Base-by-base conservation (phyloP, 1,140 invertebrate genomes). In the Proctacanthus coquilletti region DNA sequence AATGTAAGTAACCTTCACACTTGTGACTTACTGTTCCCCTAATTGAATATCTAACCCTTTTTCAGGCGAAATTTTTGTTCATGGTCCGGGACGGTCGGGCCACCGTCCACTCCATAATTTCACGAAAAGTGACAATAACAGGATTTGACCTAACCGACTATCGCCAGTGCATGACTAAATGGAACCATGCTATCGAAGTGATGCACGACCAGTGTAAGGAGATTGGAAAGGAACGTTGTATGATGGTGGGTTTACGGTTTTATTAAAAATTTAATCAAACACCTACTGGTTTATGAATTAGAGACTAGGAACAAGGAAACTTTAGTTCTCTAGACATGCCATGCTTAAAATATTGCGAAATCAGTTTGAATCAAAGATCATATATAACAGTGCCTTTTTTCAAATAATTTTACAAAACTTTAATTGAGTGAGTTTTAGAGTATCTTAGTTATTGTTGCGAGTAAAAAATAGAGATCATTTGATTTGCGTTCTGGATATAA, bases 11-110 rank as follows among this genome's bases (percentile, higher is more conserved):
- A 18, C 17, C 19, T 10, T n/a, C n/a, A n/a, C n/a, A n/a, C n/a
- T n/a, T n/a, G n/a, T n/a, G n/a, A n/a, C 13, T 6, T 11, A 32
- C n/a, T n/a, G n/a, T n/a, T n/a, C n/a, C n/a, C n/a, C n/a, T n/a
- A n/a, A n/a, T n/a, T n/a, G n/a, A n/a, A n/a, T n/a, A n/a, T n/a
- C n/a, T n/a, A n/a, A n/a, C n/a, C 10, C 34, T 29, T 27, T 30
- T 41, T 34, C 25, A 60, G 57, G 57, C 92, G 21, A 98, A 97
- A 66, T 98, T 95, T 65, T 72, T 99, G 47, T 88, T 98, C 60
- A 96, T 99, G 89, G 80, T 96, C 34, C 74, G 95, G 45, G 95
- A 99, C 61, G 95, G 95, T 3, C 72, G 95, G 38, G 94, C 94
- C 20, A 94, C 91, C 8, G 92, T 96, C 35, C 92, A 99, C 69